A percentile compares a stretch with the other conserved stretches of the same genome.
Evolutionary conservation across 23 tunicate species (phyloP).

Genomic region (Botrylloides violaceus): DNA sequence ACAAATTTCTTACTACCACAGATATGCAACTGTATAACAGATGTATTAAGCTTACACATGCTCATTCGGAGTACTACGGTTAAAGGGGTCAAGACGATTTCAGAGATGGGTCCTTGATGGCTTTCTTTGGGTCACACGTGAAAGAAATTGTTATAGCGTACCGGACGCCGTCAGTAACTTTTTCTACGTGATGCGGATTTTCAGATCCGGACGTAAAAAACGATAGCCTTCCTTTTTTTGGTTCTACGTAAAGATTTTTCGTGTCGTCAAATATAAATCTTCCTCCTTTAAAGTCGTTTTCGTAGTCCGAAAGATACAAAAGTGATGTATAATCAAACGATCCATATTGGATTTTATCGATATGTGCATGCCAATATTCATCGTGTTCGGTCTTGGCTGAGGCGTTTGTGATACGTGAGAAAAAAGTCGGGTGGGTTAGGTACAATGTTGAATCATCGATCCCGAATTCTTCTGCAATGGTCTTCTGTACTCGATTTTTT

Average conservation of each 20-base stretch:
- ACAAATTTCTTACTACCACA: neutral
- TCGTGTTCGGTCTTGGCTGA: slow-evolving; percentile 80
- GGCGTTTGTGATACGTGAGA: slow-evolving; percentile 57
- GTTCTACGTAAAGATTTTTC: slow-evolving; percentile 41
- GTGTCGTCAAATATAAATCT: slow-evolving; percentile 75
- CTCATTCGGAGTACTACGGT: neutral
- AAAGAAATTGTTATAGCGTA: slow-evolving; percentile 87
- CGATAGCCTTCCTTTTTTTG: slow-evolving; percentile 76
- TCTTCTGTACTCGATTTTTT: slow-evolving; percentile 36
- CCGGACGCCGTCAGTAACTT: slow-evolving; percentile 46
- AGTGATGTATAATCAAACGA: slow-evolving; percentile 93
- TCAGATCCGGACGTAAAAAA: slow-evolving; percentile 95
- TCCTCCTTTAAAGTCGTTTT: slow-evolving; percentile 78
- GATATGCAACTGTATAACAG: neutral
- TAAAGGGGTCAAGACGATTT: neutral
- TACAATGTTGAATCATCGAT: slow-evolving; percentile 30
- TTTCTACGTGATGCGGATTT: slow-evolving; percentile 95
- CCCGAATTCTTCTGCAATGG: slow-evolving; percentile 58
- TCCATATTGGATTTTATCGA: slow-evolving; percentile 93
- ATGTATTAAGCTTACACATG: neutral
- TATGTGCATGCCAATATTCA: slow-evolving; percentile 95
- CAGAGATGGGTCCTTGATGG: slow-evolving; percentile 50
- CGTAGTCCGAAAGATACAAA: slow-evolving; percentile 53
- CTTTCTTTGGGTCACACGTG: slow-evolving; percentile 69
- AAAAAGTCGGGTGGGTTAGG: slow-evolving; percentile 80